Evolutionary conservation across 2,888 invertebrate species (phyloP).

Genomic region (Sphinx pinastri): DNA sequence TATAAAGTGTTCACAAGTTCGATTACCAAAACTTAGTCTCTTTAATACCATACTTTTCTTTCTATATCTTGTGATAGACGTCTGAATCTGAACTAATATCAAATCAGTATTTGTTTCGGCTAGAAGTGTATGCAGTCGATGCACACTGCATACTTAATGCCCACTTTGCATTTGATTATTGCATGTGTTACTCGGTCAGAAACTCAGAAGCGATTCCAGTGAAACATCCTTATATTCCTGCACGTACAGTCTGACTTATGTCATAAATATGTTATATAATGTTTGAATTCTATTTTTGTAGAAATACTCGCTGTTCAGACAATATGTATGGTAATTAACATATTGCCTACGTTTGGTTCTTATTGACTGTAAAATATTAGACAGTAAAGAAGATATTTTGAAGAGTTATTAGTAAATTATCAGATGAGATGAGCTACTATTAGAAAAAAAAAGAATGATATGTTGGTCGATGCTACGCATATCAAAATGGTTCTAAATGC

Average conservation of each 20-base stretch:
- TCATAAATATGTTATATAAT: conserved; percentile 9
- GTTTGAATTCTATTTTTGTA: conserved; percentile 8
- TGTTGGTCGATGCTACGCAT: no score
- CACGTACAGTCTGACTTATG: conserved; percentile 10
- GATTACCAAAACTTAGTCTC: background rate
- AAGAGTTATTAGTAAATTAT: no score
- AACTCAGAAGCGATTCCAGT: conserved; percentile 17
- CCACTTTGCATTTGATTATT: conserved; percentile 56
- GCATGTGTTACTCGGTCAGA: conserved; percentile 22
- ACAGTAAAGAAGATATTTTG: no score
- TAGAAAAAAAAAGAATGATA: no score
- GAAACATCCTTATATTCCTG: conserved; percentile 3
- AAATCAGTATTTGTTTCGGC: background rate
- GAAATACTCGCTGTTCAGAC: background rate
- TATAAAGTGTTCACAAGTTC: background rate
- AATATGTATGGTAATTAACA: background rate
- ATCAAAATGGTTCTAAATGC: no score
- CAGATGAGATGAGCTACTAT: no score
- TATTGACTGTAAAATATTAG: background rate
- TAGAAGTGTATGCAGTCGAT: conserved; percentile 17
- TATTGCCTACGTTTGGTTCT: background rate
- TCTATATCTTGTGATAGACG: background rate
- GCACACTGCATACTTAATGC: conserved; percentile 50
- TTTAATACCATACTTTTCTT: background rate
- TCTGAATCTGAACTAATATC: background rate